phyloP scores from a whole-genome alignment of 2,888 invertebrate genomes.

The Elysia crispata region DNA sequence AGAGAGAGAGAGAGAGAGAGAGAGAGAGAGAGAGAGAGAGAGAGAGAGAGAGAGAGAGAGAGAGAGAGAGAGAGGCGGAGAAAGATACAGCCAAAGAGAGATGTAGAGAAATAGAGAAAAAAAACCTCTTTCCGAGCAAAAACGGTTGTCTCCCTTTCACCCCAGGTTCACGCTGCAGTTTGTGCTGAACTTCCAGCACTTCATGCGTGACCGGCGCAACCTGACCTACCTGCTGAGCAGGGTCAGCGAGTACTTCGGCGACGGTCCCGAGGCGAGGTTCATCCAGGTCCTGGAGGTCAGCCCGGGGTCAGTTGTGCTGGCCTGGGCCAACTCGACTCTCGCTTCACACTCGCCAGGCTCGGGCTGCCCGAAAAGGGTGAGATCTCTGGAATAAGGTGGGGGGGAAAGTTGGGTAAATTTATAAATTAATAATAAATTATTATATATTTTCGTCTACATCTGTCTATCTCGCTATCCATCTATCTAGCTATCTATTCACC shows the following conservation, averaged over 20 bases:
- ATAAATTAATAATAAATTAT: too few species aligned
- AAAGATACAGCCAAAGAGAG: too few species aligned
- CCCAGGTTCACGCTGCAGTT: slow-evolving; percentile 55
- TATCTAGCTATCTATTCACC: too few species aligned
- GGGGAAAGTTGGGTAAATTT: background rate
- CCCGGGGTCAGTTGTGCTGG: slow-evolving; percentile 55
- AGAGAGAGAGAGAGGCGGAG: background rate
- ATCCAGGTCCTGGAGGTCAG: slow-evolving; percentile 55
- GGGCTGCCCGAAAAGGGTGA: background rate
- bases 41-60: background rate
- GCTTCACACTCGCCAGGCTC: slow-evolving; percentile 25
- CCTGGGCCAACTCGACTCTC: slow-evolving; percentile 59
- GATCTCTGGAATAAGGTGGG: background rate
- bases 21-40: background rate
- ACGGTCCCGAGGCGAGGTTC: slow-evolving; percentile 35
- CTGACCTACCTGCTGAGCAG: slow-evolving; percentile 50
- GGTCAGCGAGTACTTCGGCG: slow-evolving; percentile 51
- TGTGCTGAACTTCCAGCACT: slow-evolving; percentile 53
- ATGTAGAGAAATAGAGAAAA: too few species aligned
- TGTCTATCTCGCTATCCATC: too few species aligned
- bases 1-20: background rate
- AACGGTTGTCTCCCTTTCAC: too few species aligned
- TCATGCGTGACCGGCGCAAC: slow-evolving; percentile 52
- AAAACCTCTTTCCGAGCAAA: too few species aligned
- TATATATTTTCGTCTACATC: too few species aligned